Base-by-base conservation (phyloP, 2,888 invertebrate genomes). In the Diaphora mendica region DNA sequence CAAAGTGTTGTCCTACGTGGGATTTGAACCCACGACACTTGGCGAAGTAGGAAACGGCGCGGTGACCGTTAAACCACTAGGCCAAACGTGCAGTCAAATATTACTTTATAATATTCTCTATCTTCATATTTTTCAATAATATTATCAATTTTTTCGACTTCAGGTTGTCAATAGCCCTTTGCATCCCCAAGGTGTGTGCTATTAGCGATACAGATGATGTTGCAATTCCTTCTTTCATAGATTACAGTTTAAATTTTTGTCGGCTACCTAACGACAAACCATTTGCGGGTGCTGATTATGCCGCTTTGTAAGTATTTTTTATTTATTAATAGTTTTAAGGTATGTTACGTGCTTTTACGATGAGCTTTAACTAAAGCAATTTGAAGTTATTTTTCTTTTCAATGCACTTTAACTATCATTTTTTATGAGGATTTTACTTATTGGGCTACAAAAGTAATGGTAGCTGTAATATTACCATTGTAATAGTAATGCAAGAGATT, bases 191-290 rank as follows among this genome's bases (percentile, higher is more conserved):
- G 30, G 90, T 87, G 1, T 93, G 93, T 76, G 84, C 87, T 0
- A 68, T 88, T 0, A 81, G 76, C 1, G 85, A 91, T 77, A 89
- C 89, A 0, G 59, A 91, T 0, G 78, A 87, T 30, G 89, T 86
- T 75, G 70, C 89, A 9, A 85, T 86, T 33, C 76, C 83, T 0
- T 78, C 81, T 51, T 17, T 89, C 4, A 88, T 91, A 8, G 86
- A 86, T 1, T 91, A 85, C 72, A 74, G 71, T 0, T 91, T 91
- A 69, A 83, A 83, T 39, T 92, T 84, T 73, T 93, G 92, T 75
- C 87, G 93, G 9, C 76, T 93, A 51, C 92, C 93, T 0, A 85
- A 90, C 55, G 93, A 93, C 72, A 93, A 92, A 55, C 91, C 90
- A 0, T 89, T 88, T 65, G 83, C 81, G 1, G 78, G 87, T 4